These are phyloP conservation scores for Pterostichus madidus DNA, from an alignment of 2,888 invertebrate genomes.

Conservation along the genomic window DNA sequence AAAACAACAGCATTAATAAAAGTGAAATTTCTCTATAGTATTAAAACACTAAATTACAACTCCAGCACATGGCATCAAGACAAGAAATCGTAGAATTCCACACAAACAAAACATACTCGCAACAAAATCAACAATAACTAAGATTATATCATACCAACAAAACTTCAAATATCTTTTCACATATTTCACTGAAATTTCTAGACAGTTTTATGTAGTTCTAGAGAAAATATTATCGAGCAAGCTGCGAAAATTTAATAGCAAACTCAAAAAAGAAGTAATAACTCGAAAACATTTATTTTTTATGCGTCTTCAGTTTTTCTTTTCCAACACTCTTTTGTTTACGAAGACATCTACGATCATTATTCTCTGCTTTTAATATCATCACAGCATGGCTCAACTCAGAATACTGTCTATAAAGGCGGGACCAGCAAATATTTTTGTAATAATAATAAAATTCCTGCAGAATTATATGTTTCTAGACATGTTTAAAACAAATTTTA, in stretches of 20 bases:
- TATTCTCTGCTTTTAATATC: slow-evolving; percentile 44
- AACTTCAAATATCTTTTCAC: slow-evolving; percentile 29
- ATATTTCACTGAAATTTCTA: slow-evolving; percentile 41
- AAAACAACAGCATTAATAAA: slow-evolving; percentile 27
- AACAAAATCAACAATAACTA: slow-evolving; percentile 34
- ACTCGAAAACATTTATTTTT: slow-evolving; percentile 40
- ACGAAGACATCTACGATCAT: slow-evolving; percentile 28
- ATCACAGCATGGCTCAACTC: slow-evolving; percentile 1
- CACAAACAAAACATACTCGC: slow-evolving; percentile 16
- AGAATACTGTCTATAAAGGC: neutral
- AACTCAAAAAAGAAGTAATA: slow-evolving; percentile 42
- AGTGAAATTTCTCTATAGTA: slow-evolving; percentile 35
- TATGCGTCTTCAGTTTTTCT: slow-evolving; percentile 18
- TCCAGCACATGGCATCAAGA: slow-evolving; percentile 1
- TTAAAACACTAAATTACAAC: slow-evolving; percentile 37
- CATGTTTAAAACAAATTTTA: neutral
- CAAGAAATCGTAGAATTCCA: slow-evolving; percentile 3
- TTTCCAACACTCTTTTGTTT: slow-evolving; percentile 39
- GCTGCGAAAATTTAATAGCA: slow-evolving; percentile 57
- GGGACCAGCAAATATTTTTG: neutral
- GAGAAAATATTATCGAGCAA: slow-evolving; percentile 48
- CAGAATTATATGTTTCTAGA: neutral
- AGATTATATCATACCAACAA: slow-evolving; percentile 31
- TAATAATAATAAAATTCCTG: neutral
- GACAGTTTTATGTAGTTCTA: slow-evolving; percentile 49